Evolutionary conservation across 2,888 invertebrate genomes (phyloP).

Genomic region (Eledona agricola): DNA sequence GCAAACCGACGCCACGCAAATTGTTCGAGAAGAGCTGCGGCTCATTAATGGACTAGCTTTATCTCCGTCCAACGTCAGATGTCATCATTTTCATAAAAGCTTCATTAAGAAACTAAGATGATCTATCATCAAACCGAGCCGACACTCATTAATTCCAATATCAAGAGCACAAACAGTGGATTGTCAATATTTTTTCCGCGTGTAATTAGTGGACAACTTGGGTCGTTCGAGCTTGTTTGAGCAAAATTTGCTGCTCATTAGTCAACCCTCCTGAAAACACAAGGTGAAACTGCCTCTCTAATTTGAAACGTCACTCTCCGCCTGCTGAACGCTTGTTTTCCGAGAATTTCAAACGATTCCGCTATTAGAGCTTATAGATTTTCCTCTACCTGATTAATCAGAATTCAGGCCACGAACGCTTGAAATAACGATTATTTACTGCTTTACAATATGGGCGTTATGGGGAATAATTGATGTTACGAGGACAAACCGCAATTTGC

Average conservation of each 20-base stretch:
- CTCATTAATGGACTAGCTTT: constrained; percentile 40
- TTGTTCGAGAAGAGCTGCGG: constrained; percentile 22
- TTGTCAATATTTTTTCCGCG: no score
- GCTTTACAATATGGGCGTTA: constrained; percentile 17
- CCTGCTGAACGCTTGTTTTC: no score
- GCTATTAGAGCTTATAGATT: no score
- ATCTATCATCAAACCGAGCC: constrained; percentile 37
- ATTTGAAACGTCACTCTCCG: no score
- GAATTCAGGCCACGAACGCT: neutral
- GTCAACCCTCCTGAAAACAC: no score
- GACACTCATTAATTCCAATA: constrained; percentile 35
- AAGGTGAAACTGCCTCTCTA: no score
- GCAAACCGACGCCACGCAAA: constrained; percentile 37
- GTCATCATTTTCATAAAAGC: constrained; percentile 40
- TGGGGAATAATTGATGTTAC: constrained; percentile 10
- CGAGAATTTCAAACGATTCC: no score
- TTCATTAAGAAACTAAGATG: constrained; percentile 41
- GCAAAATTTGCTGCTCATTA: no score
- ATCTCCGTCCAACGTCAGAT: constrained; percentile 37
- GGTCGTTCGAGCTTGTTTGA: no score
- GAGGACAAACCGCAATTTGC: constrained; percentile 4
- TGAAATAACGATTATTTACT: constrained; percentile 9
- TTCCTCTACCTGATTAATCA: constrained; percentile 1
- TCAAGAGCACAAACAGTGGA: constrained; percentile 17
- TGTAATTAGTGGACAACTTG: constrained; percentile 13